Evolutionary conservation across 2,113 vertebrate genomes (phyloP), one percentile per base, ranked within the genome.

Genomic region (Hemicordylus capensis): DNA sequence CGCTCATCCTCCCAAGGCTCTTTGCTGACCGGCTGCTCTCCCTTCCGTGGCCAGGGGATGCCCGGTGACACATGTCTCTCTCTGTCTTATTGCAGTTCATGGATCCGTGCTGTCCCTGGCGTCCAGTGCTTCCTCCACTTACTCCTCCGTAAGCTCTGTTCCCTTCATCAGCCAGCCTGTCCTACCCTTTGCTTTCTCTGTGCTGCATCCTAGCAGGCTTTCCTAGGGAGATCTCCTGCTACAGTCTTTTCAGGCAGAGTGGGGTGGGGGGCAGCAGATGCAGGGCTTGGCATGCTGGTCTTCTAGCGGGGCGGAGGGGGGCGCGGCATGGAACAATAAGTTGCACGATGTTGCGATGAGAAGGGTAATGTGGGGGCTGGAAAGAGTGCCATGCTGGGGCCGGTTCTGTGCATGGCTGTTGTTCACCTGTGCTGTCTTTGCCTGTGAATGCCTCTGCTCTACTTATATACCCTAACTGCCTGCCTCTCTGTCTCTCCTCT

Each of bases 71-170:
- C 1, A 8, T 39, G 0, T 51, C 42, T 64, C 79, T 90, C 89
- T 94, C 78, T 91, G 87, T 94, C 2, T 90, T 95, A 93, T 96
- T 96, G 85, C 95, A 99, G 98, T 99, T 93, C 98, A 99, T 0
- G 98, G 98, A 89, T 99, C 98, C 0, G 98, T 98, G 34, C 97
- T 99, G 92, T 99, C 98, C 46, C 92, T 99, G 96, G 98, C 98
- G 48, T 99, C 98, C 85, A 99, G 98, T 2, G 98, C 98, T 0
- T 99, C 98, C 1, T 99, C 98, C 48, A 98, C 93, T 56, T 98
- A 98, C 95, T 98, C 98, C 87, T 98, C 98, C 89, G 98, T 99
- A 97, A 98, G 98, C 97, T 86, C 91, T 11, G 0, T 76, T 83
- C 73, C 81, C 0, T 75, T 8, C 76, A 73, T 72, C 42, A 51